Conservation (phyloP, 1,140 invertebrate species). For the Ptiloglossa arizonensis region DNA sequence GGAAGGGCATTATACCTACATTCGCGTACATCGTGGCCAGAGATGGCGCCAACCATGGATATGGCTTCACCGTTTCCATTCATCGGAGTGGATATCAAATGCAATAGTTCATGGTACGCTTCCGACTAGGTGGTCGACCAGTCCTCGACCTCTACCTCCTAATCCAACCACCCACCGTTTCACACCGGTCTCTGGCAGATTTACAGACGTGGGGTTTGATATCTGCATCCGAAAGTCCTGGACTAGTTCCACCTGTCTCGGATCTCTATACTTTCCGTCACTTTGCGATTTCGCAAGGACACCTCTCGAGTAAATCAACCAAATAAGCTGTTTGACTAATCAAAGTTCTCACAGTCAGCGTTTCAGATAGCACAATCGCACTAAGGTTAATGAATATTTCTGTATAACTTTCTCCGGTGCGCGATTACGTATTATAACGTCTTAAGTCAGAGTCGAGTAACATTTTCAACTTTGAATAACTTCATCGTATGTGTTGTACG, state of each 20-base stretch:
- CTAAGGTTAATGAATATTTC: too few species aligned
- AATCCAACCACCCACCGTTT: conserved; percentile 64
- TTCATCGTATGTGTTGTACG: too few species aligned
- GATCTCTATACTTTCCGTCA: conserved; percentile 38
- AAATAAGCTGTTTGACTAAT: not conserved
- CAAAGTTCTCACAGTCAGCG: not conserved
- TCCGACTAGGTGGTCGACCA: conserved; percentile 69
- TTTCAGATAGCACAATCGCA: not conserved
- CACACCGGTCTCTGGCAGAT: conserved; percentile 67
- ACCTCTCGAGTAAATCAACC: conserved; percentile 5
- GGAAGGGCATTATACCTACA: conserved; percentile 73
- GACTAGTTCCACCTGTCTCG: conserved; percentile 60
- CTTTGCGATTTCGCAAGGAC: conserved; percentile 18
- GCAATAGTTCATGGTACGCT: conserved; percentile 70
- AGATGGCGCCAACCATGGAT: conserved; percentile 64
- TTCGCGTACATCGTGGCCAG: conserved; percentile 68
- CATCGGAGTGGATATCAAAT: conserved; percentile 73
- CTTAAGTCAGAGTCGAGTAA: not conserved
- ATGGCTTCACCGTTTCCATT: conserved; percentile 70
- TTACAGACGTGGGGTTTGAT: conserved; percentile 62
- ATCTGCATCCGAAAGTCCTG: conserved; percentile 61
- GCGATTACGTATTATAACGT: not conserved
- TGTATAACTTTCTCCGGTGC: not conserved
- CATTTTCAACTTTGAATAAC: too few species aligned
- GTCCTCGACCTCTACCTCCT: conserved; percentile 67